phyloP scores from a whole-genome alignment of 1,140 invertebrate genomes.

The Drosophila micromelanica region DNA sequence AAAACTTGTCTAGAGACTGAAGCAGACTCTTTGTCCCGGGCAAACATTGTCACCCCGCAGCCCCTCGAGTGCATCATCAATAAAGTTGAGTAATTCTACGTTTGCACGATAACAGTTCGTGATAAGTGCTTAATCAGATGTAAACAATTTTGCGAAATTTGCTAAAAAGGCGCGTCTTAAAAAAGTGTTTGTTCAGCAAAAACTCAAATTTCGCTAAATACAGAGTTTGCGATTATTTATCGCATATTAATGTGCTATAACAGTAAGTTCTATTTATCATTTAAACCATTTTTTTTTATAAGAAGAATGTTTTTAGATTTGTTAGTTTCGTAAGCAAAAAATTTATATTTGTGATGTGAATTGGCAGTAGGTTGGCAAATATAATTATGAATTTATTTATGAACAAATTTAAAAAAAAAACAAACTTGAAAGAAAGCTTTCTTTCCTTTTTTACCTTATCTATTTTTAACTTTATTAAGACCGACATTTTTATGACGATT shows the following conservation, averaged over 20 bases:
- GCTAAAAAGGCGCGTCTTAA: not conserved
- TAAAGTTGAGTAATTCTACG: constrained; percentile 28
- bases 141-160: not conserved
- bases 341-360: no score
- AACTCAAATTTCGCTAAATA: not conserved
- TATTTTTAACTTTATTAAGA: no score
- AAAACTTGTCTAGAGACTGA: constrained; percentile 10
- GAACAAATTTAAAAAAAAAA: no score
- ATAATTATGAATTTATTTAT: no score
- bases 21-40: constrained; percentile 7
- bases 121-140: constrained; percentile 4
- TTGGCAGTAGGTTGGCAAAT: no score
- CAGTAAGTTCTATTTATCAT: no score
- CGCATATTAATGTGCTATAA: not conserved
- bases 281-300: no score
- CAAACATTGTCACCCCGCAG: constrained; percentile 3
- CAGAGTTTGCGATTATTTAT: not conserved
- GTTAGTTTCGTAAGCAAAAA: no score
- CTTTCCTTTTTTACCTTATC: no score
- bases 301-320: no score
- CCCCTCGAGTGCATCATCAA: constrained; percentile 2
- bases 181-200: not conserved
- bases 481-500: no score
- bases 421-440: no score
- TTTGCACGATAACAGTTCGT: not conserved